These are phyloP conservation scores for Bombus waltoni DNA, from an alignment of 1,140 invertebrate species.

Conservation along the genomic window DNA sequence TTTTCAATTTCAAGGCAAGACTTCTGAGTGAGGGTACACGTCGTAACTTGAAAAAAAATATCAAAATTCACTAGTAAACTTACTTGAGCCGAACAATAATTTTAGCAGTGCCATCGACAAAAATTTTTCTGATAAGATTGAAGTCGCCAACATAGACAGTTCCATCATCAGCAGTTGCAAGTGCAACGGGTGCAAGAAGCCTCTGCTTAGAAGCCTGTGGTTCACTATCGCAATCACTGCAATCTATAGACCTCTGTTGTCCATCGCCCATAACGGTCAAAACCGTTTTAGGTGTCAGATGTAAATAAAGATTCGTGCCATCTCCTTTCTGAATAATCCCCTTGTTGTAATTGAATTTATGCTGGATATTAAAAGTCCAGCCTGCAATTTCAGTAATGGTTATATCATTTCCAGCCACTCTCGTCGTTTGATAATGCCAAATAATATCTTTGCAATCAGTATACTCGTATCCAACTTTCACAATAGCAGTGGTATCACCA, in stretches of 20 bases:
- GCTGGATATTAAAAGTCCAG: conserved; percentile 99
- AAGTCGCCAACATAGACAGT: conserved; percentile 98
- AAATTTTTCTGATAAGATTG: conserved; percentile 95
- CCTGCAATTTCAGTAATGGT: conserved; percentile 97
- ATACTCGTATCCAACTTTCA: conserved; percentile 98
- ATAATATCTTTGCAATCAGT: conserved; percentile 95
- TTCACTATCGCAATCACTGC: conserved; percentile 91
- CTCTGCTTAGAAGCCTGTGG: conserved; percentile 91
- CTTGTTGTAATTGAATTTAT: conserved; percentile 98
- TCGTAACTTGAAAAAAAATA: neutral
- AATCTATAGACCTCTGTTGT: conserved; percentile 92
- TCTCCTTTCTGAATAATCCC: conserved; percentile 98
- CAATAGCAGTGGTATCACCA: conserved; percentile 94
- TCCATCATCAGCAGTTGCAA: conserved; percentile 96
- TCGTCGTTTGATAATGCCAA: conserved; percentile 97
- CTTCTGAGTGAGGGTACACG: too few species aligned
- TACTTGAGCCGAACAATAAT: conserved; percentile 96
- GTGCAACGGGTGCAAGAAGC: conserved; percentile 94
- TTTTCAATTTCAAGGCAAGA: too few species aligned
- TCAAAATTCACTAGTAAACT: conserved; percentile 74
- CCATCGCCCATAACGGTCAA: conserved; percentile 97
- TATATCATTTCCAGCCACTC: conserved; percentile 97
- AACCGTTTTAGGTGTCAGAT: conserved; percentile 95
- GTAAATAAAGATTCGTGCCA: conserved; percentile 97
- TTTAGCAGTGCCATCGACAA: conserved; percentile 93